A percentile compares a stretch with the other conserved stretches of the same genome.
Conservation (phyloP, 2,888 invertebrate genomes). For the Lomographa bimaculata region DNA sequence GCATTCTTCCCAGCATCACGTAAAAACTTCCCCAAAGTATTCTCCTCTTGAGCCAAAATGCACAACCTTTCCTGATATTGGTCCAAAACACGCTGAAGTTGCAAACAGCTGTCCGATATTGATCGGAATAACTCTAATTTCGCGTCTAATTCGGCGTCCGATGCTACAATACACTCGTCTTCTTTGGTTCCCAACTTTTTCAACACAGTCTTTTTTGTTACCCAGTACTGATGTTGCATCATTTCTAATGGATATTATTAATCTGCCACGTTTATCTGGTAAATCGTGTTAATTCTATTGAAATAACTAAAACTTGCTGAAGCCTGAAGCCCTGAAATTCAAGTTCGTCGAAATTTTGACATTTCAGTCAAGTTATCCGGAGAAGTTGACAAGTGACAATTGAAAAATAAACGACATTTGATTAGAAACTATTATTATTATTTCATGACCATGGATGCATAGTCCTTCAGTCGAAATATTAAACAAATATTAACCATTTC, state of each 20-base stretch:
- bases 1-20: conserved; percentile 96
- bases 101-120: conserved; percentile 94
- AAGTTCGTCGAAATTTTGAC: too few species aligned
- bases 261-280: conserved; percentile 1
- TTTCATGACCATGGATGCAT: too few species aligned
- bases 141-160: conserved; percentile 98
- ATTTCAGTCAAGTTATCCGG: too few species aligned
- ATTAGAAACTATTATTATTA: too few species aligned
- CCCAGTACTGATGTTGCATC: conserved; percentile 99
- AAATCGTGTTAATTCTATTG: too few species aligned
- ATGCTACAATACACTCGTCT: conserved; percentile 97
- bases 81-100: conserved; percentile 94
- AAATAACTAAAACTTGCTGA: too few species aligned
- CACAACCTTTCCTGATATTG: conserved; percentile 97
- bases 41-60: conserved; percentile 97
- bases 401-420: too few species aligned
- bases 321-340: too few species aligned
- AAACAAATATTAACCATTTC: too few species aligned
- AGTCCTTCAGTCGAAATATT: too few species aligned
- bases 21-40: conserved; percentile 95
- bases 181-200: conserved; percentile 98
- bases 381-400: too few species aligned
- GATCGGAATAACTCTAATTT: conserved; percentile 97
- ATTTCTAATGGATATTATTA: conserved; percentile 41
- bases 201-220: conserved; percentile 97